A percentile compares a stretch with the other conserved stretches of the same genome.
Evolutionary conservation across 2,888 invertebrate genomes (phyloP).

Genomic region (Allygus modestus): DNA sequence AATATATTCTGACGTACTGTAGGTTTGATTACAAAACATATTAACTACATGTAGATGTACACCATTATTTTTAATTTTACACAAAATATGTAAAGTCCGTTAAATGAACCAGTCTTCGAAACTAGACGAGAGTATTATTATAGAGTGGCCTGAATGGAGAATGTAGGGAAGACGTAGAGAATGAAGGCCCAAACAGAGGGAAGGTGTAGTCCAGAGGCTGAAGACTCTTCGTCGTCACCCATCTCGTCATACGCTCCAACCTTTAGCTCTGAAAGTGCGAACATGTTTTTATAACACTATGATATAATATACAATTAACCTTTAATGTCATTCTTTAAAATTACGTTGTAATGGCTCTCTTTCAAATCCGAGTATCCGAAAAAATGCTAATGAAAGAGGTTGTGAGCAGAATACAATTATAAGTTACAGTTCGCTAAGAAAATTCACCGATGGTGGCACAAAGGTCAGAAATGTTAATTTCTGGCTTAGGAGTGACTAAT

Average conservation of each 20-base stretch:
- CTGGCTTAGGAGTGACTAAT: no score
- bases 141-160: not conserved
- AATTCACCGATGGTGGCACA: no score
- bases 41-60: not conserved
- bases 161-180: slow-evolving; percentile 33
- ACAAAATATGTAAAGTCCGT: not conserved
- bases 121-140: slow-evolving; percentile 34
- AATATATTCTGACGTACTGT: not conserved
- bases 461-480: no score
- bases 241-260: slow-evolving; percentile 60
- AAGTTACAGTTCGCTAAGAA: no score
- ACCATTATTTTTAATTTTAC: slow-evolving; percentile 20
- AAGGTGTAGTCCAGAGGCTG: not conserved
- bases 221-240: slow-evolving; percentile 46
- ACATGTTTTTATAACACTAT: no score
- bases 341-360: no score
- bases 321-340: no score
- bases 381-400: no score
- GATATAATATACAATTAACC: no score
- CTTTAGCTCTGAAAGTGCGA: slow-evolving; percentile 54
- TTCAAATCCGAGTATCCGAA: no score
- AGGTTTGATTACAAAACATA: not conserved
- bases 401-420: no score
- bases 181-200: not conserved
- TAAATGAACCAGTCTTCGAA: slow-evolving; percentile 6